A percentile compares a stretch with the other conserved stretches of the same genome.
These are phyloP conservation scores for Polymixis flavicincta DNA, from an alignment of 2,888 invertebrate species.

Conservation along the genomic window DNA sequence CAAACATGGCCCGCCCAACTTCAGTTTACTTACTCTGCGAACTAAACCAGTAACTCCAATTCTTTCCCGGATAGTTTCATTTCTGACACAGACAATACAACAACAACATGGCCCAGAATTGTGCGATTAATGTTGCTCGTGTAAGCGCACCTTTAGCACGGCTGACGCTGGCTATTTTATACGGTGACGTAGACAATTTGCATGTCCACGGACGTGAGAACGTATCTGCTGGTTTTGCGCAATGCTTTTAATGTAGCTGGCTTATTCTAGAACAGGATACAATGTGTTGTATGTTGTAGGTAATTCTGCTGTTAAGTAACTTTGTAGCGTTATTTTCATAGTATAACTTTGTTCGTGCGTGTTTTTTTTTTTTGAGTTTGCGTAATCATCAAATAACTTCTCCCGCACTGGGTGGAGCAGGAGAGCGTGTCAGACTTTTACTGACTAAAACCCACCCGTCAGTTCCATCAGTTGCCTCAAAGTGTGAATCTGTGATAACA, in stretches of 20 bases:
- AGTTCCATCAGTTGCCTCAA: too few species aligned
- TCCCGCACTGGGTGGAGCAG: too few species aligned
- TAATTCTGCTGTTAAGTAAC: background rate
- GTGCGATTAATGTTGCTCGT: background rate
- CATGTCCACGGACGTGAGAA: conserved; percentile 27
- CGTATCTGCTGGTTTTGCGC: conserved; percentile 8
- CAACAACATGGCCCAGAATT: background rate
- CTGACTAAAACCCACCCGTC: too few species aligned
- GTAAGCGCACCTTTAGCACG: background rate
- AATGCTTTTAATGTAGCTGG: background rate
- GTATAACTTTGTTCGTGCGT: background rate
- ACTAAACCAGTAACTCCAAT: too few species aligned
- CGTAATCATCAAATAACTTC: too few species aligned
- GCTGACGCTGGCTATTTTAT: conserved; percentile 31
- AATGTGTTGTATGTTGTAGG: background rate
- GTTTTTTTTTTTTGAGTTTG: too few species aligned
- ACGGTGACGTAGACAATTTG: conserved; percentile 34
- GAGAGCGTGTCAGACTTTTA: too few species aligned
- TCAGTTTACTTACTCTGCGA: too few species aligned
- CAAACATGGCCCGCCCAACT: too few species aligned
- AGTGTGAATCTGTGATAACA: background rate
- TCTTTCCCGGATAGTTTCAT: too few species aligned
- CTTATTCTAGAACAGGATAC: conserved; percentile 6
- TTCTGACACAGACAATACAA: too few species aligned
- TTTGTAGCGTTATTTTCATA: background rate